Percentiles rank a stretch among this genome's conserved stretches.
These are phyloP conservation scores for Helicoverpa armigera DNA, from an alignment of 1,140 invertebrate genomes.

Conservation along the genomic window DNA sequence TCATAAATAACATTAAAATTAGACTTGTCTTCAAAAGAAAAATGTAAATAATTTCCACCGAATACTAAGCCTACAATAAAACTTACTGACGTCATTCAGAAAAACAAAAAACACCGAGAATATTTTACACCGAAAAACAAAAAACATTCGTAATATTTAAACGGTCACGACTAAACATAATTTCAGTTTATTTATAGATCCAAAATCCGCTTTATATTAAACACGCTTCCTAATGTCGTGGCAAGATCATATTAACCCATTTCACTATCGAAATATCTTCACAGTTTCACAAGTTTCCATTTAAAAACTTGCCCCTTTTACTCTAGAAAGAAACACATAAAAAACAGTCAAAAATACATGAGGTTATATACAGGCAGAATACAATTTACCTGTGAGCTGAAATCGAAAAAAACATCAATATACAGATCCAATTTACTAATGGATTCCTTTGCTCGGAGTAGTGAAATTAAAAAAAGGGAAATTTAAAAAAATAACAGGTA, in stretches of 20 bases:
- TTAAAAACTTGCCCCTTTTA: not conserved
- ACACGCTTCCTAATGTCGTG: conserved; percentile 34
- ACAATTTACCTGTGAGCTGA: conserved; percentile 36
- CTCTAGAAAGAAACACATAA: conserved; percentile 20
- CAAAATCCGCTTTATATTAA: conserved; percentile 26
- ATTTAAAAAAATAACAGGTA: conserved; percentile 63
- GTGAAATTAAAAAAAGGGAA: conserved; percentile 71
- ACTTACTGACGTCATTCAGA: not conserved
- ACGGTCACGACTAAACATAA: conserved; percentile 1
- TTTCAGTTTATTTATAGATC: conserved; percentile 30
- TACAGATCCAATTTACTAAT: conserved; percentile 65
- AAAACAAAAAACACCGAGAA: not conserved
- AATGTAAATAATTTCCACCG: not conserved
- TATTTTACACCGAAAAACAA: not conserved
- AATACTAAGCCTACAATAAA: not conserved
- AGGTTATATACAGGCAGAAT: conserved; percentile 42
- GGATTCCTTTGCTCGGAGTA: conserved; percentile 66
- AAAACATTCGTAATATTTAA: conserved; percentile 12
- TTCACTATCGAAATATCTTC: not conserved
- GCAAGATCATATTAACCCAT: conserved; percentile 31
- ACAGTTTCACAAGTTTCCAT: not conserved
- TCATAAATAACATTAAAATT: too few species aligned
- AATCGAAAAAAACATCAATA: conserved; percentile 53
- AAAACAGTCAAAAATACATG: conserved; percentile 29
- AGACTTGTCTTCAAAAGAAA: not conserved